phyloP scores from a whole-genome alignment of 1,140 invertebrate species.

The Helicoverpa zea region DNA sequence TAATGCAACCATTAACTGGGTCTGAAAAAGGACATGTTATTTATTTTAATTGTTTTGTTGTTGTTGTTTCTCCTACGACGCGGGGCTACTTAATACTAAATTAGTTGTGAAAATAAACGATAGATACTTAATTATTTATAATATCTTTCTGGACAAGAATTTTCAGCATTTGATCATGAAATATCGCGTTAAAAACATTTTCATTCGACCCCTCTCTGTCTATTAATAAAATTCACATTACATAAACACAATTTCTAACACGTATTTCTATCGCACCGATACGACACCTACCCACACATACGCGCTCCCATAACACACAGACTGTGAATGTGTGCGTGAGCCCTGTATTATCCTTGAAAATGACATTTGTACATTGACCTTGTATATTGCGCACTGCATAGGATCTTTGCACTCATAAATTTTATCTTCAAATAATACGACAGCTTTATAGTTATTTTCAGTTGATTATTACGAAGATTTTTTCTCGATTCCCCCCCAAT shows the following conservation, averaged over 20 bases:
- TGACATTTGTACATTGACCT: slow-evolving; percentile 60
- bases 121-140: no score
- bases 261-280: not conserved
- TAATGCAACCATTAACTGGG: no score
- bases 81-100: no score
- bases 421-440: slow-evolving; percentile 49
- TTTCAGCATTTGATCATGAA: no score
- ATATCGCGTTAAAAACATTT: no score
- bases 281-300: not conserved
- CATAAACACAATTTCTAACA: not conserved
- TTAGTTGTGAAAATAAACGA: no score
- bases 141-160: no score
- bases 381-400: slow-evolving; percentile 46
- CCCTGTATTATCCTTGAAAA: slow-evolving; percentile 57
- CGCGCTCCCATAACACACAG: not conserved
- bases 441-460: slow-evolving; percentile 26
- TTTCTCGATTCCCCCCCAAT: not conserved
- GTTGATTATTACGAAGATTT: slow-evolving; percentile 13
- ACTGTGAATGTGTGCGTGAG: slow-evolving; percentile 25
- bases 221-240: not conserved
- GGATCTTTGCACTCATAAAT: slow-evolving; percentile 55
- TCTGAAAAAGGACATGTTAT: no score
- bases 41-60: no score
- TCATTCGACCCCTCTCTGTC: no score
- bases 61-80: no score